phyloP scores from a whole-genome alignment of 2,888 invertebrate species.

The Tiliacea citrago region DNA sequence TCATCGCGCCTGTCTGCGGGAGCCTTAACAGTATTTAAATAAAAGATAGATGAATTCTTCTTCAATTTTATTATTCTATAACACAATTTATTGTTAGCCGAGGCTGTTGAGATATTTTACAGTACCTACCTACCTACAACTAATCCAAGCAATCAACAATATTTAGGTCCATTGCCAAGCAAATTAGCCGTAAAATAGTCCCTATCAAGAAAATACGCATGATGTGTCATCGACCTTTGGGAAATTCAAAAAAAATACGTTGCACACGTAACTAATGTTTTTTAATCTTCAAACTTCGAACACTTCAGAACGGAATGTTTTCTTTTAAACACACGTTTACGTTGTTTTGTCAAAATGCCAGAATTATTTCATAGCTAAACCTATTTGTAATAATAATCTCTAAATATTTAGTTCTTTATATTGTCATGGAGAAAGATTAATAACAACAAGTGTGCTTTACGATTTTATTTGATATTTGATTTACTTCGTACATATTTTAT shows the following conservation, averaged over 20 bases:
- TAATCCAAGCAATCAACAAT: constrained; percentile 10
- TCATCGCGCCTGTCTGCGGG: too few species aligned
- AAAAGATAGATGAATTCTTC: neutral
- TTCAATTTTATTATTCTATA: neutral
- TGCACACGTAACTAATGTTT: constrained; percentile 74
- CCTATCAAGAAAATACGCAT: constrained; percentile 39
- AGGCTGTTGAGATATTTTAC: constrained; percentile 8
- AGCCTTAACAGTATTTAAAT: neutral
- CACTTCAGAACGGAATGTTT: constrained; percentile 44
- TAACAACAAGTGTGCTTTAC: constrained; percentile 37
- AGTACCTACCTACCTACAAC: neutral
- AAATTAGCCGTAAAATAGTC: constrained; percentile 39
- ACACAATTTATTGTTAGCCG: constrained; percentile 1
- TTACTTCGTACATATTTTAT: constrained; percentile 51
- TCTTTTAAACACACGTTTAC: constrained; percentile 29
- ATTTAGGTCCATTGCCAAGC: constrained; percentile 29
- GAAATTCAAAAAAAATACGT: constrained; percentile 48
- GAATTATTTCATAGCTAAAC: constrained; percentile 42
- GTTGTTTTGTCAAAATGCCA: constrained; percentile 60
- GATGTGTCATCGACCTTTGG: constrained; percentile 57
- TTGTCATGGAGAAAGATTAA: constrained; percentile 53
- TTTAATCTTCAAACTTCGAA: constrained; percentile 56
- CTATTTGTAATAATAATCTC: constrained; percentile 27
- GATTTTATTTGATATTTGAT: constrained; percentile 57
- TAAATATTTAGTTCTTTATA: constrained; percentile 47